Evolutionary conservation across 2,797 vertebrate genomes (phyloP).

Genomic region (Hybognathus amarus): DNA sequence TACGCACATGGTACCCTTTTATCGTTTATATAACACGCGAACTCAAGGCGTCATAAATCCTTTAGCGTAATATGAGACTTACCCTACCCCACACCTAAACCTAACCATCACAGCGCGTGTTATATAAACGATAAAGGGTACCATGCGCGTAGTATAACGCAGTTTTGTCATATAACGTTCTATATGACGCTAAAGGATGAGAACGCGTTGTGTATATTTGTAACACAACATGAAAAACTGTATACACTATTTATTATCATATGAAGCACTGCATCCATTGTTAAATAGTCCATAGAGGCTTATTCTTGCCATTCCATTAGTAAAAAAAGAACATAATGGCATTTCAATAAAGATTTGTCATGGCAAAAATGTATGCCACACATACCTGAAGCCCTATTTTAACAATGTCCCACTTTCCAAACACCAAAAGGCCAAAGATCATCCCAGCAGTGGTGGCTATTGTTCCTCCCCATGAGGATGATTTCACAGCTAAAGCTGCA

Average conservation of each 20-base stretch:
- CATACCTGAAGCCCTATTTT: slow-evolving; percentile 50
- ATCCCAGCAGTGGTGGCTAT: slow-evolving; percentile 50
- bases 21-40: too few species aligned
- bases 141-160: too few species aligned
- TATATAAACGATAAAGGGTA: too few species aligned
- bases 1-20: too few species aligned
- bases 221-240: too few species aligned
- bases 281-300: not conserved
- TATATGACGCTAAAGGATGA: too few species aligned
- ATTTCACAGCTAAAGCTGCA: slow-evolving; percentile 47
- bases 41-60: too few species aligned
- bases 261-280: not conserved
- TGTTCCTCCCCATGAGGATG: slow-evolving; percentile 51
- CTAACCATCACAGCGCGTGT: too few species aligned
- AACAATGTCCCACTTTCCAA: slow-evolving; percentile 51
- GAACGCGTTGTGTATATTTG: too few species aligned
- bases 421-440: slow-evolving; percentile 37
- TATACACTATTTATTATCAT: not conserved
- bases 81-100: too few species aligned
- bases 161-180: too few species aligned
- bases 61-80: too few species aligned
- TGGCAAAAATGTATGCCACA: slow-evolving; percentile 56
- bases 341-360: slow-evolving; percentile 51
- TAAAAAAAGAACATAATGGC: not conserved
- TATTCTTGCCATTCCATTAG: not conserved